Evolutionary conservation across 2,888 invertebrate genomes (phyloP).

Genomic region (Venusia cambrica): DNA sequence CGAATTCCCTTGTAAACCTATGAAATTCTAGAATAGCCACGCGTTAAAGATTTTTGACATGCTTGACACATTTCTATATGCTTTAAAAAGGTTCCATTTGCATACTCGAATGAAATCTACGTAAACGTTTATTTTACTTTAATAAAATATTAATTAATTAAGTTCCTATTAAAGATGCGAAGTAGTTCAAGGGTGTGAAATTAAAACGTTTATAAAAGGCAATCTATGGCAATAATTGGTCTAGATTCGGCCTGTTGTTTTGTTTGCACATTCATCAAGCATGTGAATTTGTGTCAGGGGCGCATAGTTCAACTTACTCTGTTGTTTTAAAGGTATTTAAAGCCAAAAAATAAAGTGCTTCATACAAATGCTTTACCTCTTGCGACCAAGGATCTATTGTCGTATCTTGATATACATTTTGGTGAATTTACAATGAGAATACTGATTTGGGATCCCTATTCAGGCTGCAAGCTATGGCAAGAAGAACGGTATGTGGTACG

Average conservation of each 20-base stretch:
- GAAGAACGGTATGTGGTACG: slow-evolving; percentile 94
- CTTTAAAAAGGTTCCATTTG: slow-evolving; percentile 25
- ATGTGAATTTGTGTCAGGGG: slow-evolving; percentile 59
- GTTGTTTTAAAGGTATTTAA: slow-evolving; percentile 13
- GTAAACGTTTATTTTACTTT: slow-evolving; percentile 17
- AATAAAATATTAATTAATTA: slow-evolving; percentile 20
- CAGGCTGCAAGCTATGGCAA: slow-evolving; percentile 95
- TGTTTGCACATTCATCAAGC: slow-evolving; percentile 57
- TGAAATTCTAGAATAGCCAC: slow-evolving; percentile 48
- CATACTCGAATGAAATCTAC: slow-evolving; percentile 22
- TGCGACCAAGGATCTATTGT: too few species aligned
- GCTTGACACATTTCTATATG: slow-evolving; percentile 30
- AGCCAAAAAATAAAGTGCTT: slow-evolving; percentile 4
- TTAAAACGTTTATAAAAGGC: slow-evolving; percentile 12
- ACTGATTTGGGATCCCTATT: slow-evolving; percentile 16
- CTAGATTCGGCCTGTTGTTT: slow-evolving; percentile 34
- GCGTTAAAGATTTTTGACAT: slow-evolving; percentile 28
- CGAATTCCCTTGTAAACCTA: slow-evolving; percentile 44
- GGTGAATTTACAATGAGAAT: too few species aligned
- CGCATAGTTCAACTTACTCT: slow-evolving; percentile 30
- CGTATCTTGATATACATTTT: too few species aligned
- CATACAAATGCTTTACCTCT: too few species aligned
- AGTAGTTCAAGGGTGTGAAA: slow-evolving; percentile 26
- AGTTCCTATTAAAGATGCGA: slow-evolving; percentile 13
- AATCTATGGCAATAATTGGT: slow-evolving; percentile 15